Base-by-base conservation (phyloP, 1,140 invertebrate genomes). In the Diploscapter pachys region DNA sequence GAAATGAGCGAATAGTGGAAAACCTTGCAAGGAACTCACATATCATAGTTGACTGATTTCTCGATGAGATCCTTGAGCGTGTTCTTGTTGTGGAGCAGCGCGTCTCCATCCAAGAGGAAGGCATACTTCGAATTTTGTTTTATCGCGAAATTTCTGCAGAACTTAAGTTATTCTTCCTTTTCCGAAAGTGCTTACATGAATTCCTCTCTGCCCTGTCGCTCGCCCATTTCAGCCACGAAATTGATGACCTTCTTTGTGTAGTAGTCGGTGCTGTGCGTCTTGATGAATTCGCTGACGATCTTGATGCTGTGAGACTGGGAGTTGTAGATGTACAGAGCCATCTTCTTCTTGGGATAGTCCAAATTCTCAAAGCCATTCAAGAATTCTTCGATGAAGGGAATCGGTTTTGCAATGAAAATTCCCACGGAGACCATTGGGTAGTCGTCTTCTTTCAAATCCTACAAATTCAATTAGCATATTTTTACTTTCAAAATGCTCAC, bases 381-480 rank as follows among this genome's bases (percentile, higher is more conserved):
- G 82, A 94, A 96, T 85, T 96, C 93, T 83, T 92, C 91, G 8
- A 98, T 83, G 85, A 99, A 99, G 13, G 96, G 95, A 48, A 93
- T 95, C 2, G 93, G 88, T 78, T 90, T 89, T 80, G 93, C 91
- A 55, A 97, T 89, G 83, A 96, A 96, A 2, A 98, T 79, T 0
- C 90, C 91, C 50, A 99, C 79, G 13, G 92, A 84, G 1, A 98
- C 90, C 4, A 86, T 84, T 0, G 95, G 95, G 73, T 87, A 87
- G 55, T 89, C 86, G 6, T 86, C 81, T 49, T 81, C 75, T 86
- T 89, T 63, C 49, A 59, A 51, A 3, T 11, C 31, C 31, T 31
- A 31, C 31, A 31, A 31, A 31, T 31, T 31, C 31, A 31, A 31
- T 31, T 31, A 31, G 31, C 9, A 31, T 59, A 59, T 11, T 59